Conservation (phyloP, 1,140 invertebrate genomes). For the Hypsibius dujardini region DNA sequence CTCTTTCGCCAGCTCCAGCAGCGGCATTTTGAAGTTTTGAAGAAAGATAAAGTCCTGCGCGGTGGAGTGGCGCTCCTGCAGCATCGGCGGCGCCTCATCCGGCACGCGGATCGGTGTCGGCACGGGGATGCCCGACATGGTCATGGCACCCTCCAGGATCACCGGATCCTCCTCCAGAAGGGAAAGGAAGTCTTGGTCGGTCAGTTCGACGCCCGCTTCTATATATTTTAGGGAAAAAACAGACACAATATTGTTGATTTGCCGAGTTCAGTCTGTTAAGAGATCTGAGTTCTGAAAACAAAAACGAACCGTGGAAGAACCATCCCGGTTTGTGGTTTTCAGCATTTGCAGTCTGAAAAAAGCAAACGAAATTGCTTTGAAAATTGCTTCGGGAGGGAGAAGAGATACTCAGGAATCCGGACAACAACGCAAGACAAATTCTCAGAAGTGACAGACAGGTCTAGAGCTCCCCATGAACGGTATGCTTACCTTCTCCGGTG, state of each 20-base stretch:
- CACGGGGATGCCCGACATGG: not conserved
- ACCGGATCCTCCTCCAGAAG: not conserved
- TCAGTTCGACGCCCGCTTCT: slow-evolving; percentile 8
- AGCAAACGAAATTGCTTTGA: not conserved
- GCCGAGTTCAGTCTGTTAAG: not conserved
- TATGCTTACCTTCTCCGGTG: too few relatives aligned
- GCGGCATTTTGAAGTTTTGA: not conserved
- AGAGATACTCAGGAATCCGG: too few relatives aligned
- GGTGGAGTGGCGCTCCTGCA: not conserved
- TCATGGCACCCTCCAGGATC: not conserved
- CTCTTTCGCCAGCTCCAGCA: not conserved
- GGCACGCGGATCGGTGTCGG: not conserved
- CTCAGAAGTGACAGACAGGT: too few relatives aligned
- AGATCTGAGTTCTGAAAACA: not conserved
- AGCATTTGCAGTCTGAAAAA: not conserved
- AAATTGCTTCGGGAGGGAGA: too few relatives aligned
- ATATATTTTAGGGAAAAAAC: not conserved
- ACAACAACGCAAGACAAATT: too few relatives aligned
- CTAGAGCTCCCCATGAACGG: too few relatives aligned
- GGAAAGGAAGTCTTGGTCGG: slow-evolving; percentile 6
- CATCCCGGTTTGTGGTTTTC: not conserved
- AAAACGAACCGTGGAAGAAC: not conserved
- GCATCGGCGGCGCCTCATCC: not conserved
- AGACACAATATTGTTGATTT: too few relatives aligned
- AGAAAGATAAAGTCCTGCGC: not conserved